These are phyloP conservation scores for Nesogale talazaci DNA, from an alignment of 2,113 vertebrate species.

Conservation along the genomic window DNA sequence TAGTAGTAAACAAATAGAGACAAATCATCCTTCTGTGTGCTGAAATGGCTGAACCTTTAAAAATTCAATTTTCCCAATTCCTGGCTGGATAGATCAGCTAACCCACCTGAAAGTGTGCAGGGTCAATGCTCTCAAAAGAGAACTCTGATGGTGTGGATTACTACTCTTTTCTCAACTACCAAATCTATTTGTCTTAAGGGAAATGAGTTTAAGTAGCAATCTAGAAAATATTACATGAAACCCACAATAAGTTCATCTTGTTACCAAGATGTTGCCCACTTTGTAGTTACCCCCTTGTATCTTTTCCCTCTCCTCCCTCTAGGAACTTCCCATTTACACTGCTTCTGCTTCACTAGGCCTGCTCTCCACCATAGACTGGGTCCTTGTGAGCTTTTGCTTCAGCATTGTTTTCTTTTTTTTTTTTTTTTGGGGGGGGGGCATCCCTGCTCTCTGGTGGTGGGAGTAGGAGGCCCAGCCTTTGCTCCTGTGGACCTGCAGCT, in stretches of 20 bases:
- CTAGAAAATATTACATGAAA: neutral
- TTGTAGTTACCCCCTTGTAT: neutral
- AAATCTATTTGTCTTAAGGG: neutral
- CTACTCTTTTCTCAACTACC: neutral
- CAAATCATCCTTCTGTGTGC: neutral
- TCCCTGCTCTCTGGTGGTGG: too few relatives aligned
- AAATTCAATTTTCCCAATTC: neutral
- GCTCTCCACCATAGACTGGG: neutral
- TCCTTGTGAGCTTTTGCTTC: neutral
- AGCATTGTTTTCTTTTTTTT: neutral
- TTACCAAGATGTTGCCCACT: neutral
- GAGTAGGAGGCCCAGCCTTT: too few relatives aligned
- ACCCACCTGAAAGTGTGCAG: neutral
- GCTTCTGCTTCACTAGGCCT: neutral
- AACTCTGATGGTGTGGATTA: neutral
- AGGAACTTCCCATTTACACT: neutral
- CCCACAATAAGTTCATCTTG: neutral
- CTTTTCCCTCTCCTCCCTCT: neutral
- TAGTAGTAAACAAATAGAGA: neutral
- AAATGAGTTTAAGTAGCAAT: neutral
- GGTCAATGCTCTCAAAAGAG: neutral
- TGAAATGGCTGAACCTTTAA: neutral
- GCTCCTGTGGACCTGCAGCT: too few relatives aligned
- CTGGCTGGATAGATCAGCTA: neutral
- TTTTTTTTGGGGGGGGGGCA: too few relatives aligned